phyloP scores from a whole-genome alignment of 2,113 vertebrate species.

The Phaethon lepturus region DNA sequence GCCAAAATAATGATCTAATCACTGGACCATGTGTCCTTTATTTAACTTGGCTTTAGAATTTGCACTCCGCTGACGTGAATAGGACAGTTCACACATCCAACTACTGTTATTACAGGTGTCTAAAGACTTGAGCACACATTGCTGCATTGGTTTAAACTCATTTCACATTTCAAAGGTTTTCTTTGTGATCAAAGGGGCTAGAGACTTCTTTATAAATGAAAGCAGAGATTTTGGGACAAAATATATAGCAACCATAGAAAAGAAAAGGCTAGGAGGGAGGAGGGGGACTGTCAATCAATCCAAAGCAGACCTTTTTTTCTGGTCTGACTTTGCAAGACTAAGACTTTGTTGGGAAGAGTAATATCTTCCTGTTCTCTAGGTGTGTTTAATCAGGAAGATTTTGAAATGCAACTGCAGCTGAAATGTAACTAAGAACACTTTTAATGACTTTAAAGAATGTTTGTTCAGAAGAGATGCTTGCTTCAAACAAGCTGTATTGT shows the following conservation, averaged over 20 bases:
- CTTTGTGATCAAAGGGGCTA: constrained; percentile 55
- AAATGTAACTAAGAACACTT: not conserved
- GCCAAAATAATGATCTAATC: constrained; percentile 45
- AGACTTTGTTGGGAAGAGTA: not conserved
- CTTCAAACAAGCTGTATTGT: not conserved
- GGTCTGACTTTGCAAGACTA: not conserved
- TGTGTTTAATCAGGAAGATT: not conserved
- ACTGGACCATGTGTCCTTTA: constrained; percentile 38
- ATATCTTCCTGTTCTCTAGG: not conserved
- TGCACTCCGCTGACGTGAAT: constrained; percentile 2
- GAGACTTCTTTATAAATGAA: constrained; percentile 28
- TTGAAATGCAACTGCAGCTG: not conserved
- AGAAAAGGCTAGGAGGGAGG: not conserved
- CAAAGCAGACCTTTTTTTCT: not conserved
- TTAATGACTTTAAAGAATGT: not conserved
- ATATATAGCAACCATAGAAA: not conserved
- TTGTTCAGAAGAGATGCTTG: not conserved
- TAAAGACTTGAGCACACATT: constrained; percentile 61
- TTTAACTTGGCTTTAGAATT: constrained; percentile 55
- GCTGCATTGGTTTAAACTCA: not conserved
- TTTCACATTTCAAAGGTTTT: constrained; percentile 65
- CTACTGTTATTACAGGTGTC: constrained; percentile 62
- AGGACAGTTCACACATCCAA: constrained; percentile 19
- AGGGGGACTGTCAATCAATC: not conserved
- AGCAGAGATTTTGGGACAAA: not conserved